These are phyloP conservation scores for Acrossocheilus wenchowensis DNA, from an alignment of 2,797 vertebrate genomes.

Conservation along the genomic window DNA sequence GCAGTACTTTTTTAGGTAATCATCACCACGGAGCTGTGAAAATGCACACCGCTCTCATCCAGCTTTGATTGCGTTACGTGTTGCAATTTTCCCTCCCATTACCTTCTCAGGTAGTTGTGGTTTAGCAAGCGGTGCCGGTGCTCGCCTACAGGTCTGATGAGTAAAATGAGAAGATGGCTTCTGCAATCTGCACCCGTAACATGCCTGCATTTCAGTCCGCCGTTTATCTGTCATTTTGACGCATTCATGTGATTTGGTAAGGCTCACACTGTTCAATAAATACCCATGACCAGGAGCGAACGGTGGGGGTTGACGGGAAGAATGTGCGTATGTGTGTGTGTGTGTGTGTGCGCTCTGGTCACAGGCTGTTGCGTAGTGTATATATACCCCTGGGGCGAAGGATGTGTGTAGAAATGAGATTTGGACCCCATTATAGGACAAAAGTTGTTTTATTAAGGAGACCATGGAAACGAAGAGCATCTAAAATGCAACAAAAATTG, in stretches of 20 bases:
- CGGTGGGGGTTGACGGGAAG: constrained; percentile 12
- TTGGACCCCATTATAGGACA: constrained; percentile 57
- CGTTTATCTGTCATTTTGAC: constrained; percentile 67
- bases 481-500: constrained; percentile 61
- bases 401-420: constrained; percentile 58
- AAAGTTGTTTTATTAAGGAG: constrained; percentile 69
- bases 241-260: constrained; percentile 64
- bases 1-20: constrained; percentile 32
- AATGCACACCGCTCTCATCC: constrained; percentile 29
- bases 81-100: constrained; percentile 54
- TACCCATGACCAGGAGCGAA: constrained; percentile 26
- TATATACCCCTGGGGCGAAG: constrained; percentile 51
- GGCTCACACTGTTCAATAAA: constrained; percentile 63
- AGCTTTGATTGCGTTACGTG: constrained; percentile 47
- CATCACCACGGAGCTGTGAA: constrained; percentile 45
- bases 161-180: constrained; percentile 66
- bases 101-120: constrained; percentile 37
- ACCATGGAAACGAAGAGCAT: constrained; percentile 52
- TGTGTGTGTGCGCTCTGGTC: constrained; percentile 46
- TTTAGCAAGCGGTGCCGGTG: constrained; percentile 24
- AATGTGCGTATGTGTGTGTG: constrained; percentile 29
- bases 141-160: constrained; percentile 38
- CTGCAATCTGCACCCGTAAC: constrained; percentile 62
- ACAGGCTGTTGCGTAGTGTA: constrained; percentile 43
- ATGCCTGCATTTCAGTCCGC: constrained; percentile 36